A percentile compares a stretch with the other conserved stretches of the same genome.
Evolutionary conservation across 2,113 vertebrate species (phyloP).

Genomic region (Meleagris gallopavo): DNA sequence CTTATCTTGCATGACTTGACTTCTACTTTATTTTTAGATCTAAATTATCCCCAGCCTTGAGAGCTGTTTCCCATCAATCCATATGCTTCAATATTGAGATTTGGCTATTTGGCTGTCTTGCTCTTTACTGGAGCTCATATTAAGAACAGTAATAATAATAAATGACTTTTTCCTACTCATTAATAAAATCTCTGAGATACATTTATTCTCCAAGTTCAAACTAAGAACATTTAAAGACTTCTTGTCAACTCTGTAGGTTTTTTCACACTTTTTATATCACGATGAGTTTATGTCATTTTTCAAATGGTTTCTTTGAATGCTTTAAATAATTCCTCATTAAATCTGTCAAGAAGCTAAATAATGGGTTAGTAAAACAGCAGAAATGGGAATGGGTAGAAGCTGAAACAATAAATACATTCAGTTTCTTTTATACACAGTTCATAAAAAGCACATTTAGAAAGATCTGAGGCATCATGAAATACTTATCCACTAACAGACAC

Average conservation of each 20-base stretch:
- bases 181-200: background rate
- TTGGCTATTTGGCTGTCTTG: background rate
- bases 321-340: slow-evolving; percentile 84
- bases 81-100: background rate
- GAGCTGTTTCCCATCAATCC: background rate
- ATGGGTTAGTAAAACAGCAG: slow-evolving; percentile 75
- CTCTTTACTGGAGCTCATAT: background rate
- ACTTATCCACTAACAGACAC: slow-evolving; percentile 1
- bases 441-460: slow-evolving; percentile 58
- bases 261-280: background rate
- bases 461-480: slow-evolving; percentile 1
- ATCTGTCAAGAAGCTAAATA: slow-evolving; percentile 71
- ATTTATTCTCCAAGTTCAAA: background rate
- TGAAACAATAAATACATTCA: slow-evolving; percentile 39
- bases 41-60: background rate
- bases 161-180: background rate
- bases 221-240: background rate
- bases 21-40: background rate
- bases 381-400: slow-evolving; percentile 67
- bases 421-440: slow-evolving; percentile 33
- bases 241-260: background rate
- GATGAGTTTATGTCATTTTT: background rate
- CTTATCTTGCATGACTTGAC: background rate
- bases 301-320: slow-evolving; percentile 13
- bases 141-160: background rate